Base-by-base conservation (phyloP, 1,140 invertebrate species). In the Vanessa tameamea region DNA sequence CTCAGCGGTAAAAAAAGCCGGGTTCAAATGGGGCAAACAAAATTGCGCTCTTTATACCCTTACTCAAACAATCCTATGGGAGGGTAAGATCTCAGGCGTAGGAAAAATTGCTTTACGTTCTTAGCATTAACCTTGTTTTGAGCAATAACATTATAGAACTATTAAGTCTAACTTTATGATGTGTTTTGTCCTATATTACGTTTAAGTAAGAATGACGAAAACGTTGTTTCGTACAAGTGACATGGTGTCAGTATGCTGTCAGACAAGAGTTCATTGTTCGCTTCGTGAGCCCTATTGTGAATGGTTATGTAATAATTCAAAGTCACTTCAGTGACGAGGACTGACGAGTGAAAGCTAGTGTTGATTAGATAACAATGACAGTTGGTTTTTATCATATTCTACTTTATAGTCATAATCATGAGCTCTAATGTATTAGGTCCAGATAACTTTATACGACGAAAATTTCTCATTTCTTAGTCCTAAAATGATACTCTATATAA, bases 251-350 rank as follows among this genome's bases (percentile, higher is more conserved):
- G 53, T 23, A 16, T 8, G 53, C 11, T 55, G 50, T 47, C 53
- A 26, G 55, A 13, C 37, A 23, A 13, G 12, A 69, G 66, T 47
- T 69, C 66, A 69, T 47, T 57, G 51, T 23, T 59, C 53, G 16
- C 48, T 15, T 69, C 53, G 16, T 20, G 53, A 57, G 66, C 53
- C 66, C 53, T 69, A 69, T 69, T 69, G 66, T 69, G n/a, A 47
- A 15, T 1, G n/a, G 53, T 69, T 69, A 69, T 55, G 20, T 69
- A 57, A 69, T 55, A 37, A 20, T 53, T 67, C 53, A 59, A 26
- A 26, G 2, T 69, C 66, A 16, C 47, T 51, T 59, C 53, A 68
- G 51, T 43, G 37, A 43, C 37, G 37, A 43, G 37, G 26, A 66
- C 26, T 0, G 26, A 31, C n/a, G 26, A 66, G 23, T 66, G 47